These are phyloP conservation scores for Drosophila paranaensis DNA, from an alignment of 2,888 invertebrate species.

Conservation along the genomic window DNA sequence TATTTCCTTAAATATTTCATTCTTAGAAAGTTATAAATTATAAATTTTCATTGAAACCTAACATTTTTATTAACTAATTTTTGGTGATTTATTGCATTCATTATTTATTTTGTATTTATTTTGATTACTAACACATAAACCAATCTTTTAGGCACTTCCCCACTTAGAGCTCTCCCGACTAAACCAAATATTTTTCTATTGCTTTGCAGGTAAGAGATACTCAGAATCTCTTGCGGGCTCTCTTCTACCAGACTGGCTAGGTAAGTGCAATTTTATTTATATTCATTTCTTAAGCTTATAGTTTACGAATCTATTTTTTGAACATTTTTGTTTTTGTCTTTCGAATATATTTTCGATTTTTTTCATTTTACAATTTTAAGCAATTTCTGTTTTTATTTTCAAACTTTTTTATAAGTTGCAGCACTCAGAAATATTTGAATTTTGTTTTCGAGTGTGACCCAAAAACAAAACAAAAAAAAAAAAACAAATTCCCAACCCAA, in stretches of 20 bases:
- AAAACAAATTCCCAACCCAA: conserved; percentile 7
- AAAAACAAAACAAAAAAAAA: background rate
- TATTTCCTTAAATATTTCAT: no score
- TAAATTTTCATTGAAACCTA: no score
- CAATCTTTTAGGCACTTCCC: conserved; percentile 29
- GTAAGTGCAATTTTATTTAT: conserved; percentile 82
- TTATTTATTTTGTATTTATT: background rate
- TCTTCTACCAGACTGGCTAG: conserved; percentile 85
- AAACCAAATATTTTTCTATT: conserved; percentile 38
- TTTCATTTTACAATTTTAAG: conserved; percentile 2
- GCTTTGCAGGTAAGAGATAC: conserved; percentile 85
- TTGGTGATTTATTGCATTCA: background rate
- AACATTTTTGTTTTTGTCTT: conserved; percentile 33
- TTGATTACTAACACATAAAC: conserved; percentile 19
- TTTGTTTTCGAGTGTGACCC: conserved; percentile 30
- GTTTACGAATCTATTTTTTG: conserved; percentile 52
- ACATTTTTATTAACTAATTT: background rate
- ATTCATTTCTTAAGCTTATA: conserved; percentile 64
- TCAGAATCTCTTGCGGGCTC: conserved; percentile 86
- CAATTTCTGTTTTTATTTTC: conserved; percentile 11
- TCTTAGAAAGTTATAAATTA: no score
- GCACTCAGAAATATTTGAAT: conserved; percentile 38
- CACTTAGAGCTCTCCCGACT: background rate
- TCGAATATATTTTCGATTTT: conserved; percentile 13
- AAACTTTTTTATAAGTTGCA: conserved; percentile 41